Percentiles rank a stretch among this genome's conserved stretches.
phyloP scores from a whole-genome alignment of 2,113 vertebrate species.

The Cyanoderma ruficeps region DNA sequence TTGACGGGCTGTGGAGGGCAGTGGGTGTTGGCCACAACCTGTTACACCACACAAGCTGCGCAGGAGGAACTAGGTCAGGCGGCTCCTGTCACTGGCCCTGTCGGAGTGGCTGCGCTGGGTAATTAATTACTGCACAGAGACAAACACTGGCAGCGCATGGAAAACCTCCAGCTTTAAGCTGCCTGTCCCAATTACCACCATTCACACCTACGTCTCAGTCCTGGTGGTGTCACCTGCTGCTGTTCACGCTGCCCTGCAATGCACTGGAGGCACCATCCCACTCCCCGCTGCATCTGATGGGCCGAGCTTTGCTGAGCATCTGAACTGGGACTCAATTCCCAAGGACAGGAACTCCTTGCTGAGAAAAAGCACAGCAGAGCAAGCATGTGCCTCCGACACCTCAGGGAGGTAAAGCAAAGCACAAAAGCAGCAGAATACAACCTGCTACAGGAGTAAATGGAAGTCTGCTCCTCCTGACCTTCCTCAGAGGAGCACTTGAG shows the following conservation, averaged over 20 bases:
- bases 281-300: background rate
- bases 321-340: accelerated
- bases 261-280: background rate
- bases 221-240: background rate
- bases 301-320: background rate
- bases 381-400: accelerated
- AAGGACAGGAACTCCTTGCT: background rate
- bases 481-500: background rate
- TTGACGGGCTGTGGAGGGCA: background rate
- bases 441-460: background rate
- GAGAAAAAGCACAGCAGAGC: background rate
- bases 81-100: background rate
- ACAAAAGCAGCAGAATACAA: background rate
- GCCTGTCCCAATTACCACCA: background rate
- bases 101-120: background rate
- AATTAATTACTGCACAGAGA: background rate
- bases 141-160: background rate
- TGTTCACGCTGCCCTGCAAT: accelerated
- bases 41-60: background rate
- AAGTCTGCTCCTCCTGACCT: background rate
- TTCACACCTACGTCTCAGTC: background rate
- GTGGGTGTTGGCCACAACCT: slow-evolving; percentile 11
- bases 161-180: background rate
- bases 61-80: slow-evolving; percentile 60
- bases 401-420: background rate